Base-by-base conservation (phyloP, 2,888 invertebrate species). In the Ypsolopha scabrella region DNA sequence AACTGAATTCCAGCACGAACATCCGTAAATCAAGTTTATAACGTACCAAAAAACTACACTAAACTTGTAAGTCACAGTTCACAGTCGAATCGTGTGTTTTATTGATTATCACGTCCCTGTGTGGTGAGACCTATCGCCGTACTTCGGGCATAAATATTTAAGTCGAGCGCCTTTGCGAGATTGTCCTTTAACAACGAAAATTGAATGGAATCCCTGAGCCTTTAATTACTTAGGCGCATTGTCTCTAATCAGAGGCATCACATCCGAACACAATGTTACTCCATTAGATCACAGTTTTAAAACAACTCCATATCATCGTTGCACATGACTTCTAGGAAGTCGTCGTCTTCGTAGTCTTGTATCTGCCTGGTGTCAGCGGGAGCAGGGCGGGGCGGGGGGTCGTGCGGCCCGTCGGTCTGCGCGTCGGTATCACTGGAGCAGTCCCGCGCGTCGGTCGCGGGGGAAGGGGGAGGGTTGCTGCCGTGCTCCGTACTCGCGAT, bases 401-500 rank as follows among this genome's bases (percentile, higher is more conserved):
- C 35, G 47, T 50, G 36, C 33, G 46, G 91, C 41, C 91, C 90
- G 78, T 92, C 92, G 8, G 87, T 87, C 53, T 80, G 81, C 0
- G 80, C 78, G 68, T 88, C 89, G n/a, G 89, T 89, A 65, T 92
- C 92, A 52, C 90, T 90, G 58, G 91, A 91, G 63, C 89, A 86
- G 44, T 90, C 90, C 53, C 89, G 89, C 11, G 91, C 90, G 70
- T 92, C 92, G 0, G 92, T 93, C 37, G 91, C 94, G 0, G 94
- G 94, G 34, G 94, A 94, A 6, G 94, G 94, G 9, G 94, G 94
- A 46, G 94, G 94, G 80, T 94, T 94, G 1, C 89, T 90, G 50
- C 88, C 85, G 60, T 87, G 88, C 65, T 88, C 87, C 24, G 90
- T 89, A 52, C 78, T 76, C 48, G 88, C 86, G 34, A 71, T 78